phyloP scores from a whole-genome alignment of 2,888 invertebrate species.

The Stenurella melanura region DNA sequence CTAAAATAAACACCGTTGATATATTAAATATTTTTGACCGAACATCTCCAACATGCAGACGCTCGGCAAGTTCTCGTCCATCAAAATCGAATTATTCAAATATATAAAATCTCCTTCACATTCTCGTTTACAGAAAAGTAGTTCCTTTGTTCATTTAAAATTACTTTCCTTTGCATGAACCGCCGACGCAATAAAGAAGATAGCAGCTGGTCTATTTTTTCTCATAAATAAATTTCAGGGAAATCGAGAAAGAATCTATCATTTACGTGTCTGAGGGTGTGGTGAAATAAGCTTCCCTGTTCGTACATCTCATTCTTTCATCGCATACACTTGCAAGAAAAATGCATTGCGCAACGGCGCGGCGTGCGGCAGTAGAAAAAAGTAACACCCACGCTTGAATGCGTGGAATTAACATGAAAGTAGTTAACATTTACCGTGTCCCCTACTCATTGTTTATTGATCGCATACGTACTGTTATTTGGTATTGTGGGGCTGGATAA shows the following conservation, averaged over 20 bases:
- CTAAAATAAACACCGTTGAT: too few relatives aligned
- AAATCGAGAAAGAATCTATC: conserved; percentile 15
- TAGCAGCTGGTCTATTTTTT: conserved; percentile 21
- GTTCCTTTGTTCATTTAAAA: conserved; percentile 18
- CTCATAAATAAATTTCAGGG: conserved; percentile 9
- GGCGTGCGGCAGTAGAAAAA: too few relatives aligned
- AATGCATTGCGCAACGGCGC: neutral
- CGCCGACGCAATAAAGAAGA: neutral
- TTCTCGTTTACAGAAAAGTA: neutral
- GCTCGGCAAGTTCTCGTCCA: neutral
- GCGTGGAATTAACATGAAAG: conserved; percentile 13
- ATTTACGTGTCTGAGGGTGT: neutral
- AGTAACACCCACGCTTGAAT: conserved; percentile 5
- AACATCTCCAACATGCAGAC: neutral
- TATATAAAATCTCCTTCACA: neutral
- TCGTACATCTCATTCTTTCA: neutral
- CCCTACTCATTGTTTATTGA: conserved; percentile 11
- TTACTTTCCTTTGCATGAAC: conserved; percentile 16
- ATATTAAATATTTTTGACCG: too few relatives aligned
- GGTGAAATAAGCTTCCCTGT: neutral
- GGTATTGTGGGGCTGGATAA: neutral
- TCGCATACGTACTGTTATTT: neutral
- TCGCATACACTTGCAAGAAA: neutral
- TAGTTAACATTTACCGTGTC: conserved; percentile 15
- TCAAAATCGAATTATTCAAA: conserved; percentile 20